Conservation (phyloP, 2,797 vertebrate genomes). For the Microchirus variegatus region DNA sequence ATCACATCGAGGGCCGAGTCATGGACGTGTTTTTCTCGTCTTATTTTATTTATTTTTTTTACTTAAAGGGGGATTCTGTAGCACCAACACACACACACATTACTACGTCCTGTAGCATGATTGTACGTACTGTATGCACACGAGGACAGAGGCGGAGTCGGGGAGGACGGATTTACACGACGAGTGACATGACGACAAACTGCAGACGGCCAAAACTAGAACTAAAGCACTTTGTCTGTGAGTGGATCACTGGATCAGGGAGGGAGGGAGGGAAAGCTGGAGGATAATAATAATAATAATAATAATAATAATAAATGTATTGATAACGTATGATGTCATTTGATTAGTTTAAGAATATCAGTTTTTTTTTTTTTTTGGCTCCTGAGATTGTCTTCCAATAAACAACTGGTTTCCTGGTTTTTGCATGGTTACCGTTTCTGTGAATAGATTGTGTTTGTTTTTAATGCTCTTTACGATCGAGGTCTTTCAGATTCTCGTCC, state of each 20-base stretch:
- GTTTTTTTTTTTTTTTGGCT: constrained; percentile 53
- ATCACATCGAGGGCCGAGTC: constrained; percentile 7
- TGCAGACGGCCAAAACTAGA: constrained; percentile 20
- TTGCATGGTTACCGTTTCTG: constrained; percentile 4
- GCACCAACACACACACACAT: constrained; percentile 41
- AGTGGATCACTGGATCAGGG: constrained; percentile 20
- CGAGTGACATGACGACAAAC: constrained; percentile 37
- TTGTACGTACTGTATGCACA: constrained; percentile 56
- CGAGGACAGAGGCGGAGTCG: constrained; percentile 28
- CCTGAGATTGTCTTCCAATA: constrained; percentile 77
- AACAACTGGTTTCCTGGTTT: constrained; percentile 64
- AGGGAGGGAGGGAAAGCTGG: constrained; percentile 14
- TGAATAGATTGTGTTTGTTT: background rate
- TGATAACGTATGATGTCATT: constrained; percentile 65
- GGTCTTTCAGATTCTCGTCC: background rate
- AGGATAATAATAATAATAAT: constrained; percentile 23
- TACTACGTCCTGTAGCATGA: constrained; percentile 62
- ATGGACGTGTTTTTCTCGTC: constrained; percentile 32
- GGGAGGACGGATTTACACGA: constrained; percentile 24
- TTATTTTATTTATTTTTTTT: too few species aligned
- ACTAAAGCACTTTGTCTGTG: constrained; percentile 38
- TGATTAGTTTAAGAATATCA: constrained; percentile 48
- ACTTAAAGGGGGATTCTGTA: constrained; percentile 37
- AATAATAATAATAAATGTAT: constrained; percentile 29
- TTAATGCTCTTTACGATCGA: background rate